Evolutionary conservation across 2,888 invertebrate species (phyloP).

Genomic region (Agapostemon virescens): DNA sequence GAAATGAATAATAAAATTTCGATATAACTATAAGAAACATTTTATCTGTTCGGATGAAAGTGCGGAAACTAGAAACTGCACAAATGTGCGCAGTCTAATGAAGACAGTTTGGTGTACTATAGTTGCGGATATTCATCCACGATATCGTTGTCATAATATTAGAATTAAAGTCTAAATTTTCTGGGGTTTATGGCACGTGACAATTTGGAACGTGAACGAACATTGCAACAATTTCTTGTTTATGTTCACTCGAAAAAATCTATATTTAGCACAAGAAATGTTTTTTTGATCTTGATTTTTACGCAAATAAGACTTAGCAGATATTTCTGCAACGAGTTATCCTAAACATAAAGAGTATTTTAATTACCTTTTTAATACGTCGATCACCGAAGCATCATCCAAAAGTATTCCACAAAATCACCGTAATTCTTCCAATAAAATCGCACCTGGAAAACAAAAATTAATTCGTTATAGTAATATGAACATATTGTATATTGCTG

Average conservation of each 20-base stretch:
- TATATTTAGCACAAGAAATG: neutral
- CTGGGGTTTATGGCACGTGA: neutral
- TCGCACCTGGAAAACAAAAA: neutral
- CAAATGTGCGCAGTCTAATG: neutral
- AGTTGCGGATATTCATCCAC: neutral
- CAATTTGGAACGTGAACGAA: neutral
- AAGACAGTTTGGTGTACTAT: neutral
- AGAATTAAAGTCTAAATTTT: neutral
- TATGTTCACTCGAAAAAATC: neutral
- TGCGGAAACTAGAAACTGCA: neutral
- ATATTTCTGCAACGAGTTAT: neutral
- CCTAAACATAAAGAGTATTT: neutral
- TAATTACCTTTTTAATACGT: neutral
- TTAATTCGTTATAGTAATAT: neutral
- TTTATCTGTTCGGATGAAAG: neutral
- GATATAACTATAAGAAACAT: neutral
- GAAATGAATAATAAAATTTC: neutral
- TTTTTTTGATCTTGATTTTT: neutral
- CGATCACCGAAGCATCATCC: neutral
- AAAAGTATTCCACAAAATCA: neutral
- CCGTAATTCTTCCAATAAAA: neutral
- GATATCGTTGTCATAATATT: slow-evolving; percentile 1
- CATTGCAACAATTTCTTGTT: neutral
- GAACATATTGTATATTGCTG: neutral
- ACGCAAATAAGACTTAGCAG: neutral